These are phyloP conservation scores for Perca schrenkii DNA, from an alignment of 2,113 vertebrate species.

Conservation along the genomic window DNA sequence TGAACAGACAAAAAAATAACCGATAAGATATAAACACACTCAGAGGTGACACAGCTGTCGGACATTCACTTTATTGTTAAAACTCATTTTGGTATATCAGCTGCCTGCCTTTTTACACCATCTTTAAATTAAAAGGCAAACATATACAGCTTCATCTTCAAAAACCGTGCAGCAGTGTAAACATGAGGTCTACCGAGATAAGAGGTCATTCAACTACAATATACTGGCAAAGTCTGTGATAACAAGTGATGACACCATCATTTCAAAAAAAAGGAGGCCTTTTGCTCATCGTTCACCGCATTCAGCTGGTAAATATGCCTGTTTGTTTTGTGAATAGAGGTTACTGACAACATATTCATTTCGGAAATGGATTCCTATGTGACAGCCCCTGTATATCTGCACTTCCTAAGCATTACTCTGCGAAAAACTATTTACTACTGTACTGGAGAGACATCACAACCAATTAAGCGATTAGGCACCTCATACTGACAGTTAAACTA, in stretches of 20 bases:
- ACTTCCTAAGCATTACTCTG: not conserved
- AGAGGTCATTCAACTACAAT: conserved; percentile 63
- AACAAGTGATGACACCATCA: conserved; percentile 26
- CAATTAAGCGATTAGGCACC: not conserved
- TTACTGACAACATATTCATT: conserved; percentile 68
- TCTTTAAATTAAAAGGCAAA: conserved; percentile 77
- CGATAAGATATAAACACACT: not conserved
- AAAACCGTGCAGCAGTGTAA: conserved; percentile 80
- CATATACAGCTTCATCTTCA: conserved; percentile 74
- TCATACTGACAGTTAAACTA: conserved; percentile 32
- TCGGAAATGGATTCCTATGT: conserved; percentile 36
- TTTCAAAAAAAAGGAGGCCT: conserved; percentile 28
- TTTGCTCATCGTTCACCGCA: conserved; percentile 14
- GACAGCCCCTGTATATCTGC: not conserved
- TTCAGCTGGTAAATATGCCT: conserved; percentile 27
- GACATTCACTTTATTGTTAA: conserved; percentile 84
- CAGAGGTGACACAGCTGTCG: conserved; percentile 35
- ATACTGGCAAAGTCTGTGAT: conserved; percentile 48
- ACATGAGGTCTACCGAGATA: conserved; percentile 67
- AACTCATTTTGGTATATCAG: conserved; percentile 83
- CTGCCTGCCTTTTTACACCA: conserved; percentile 66
- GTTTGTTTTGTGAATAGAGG: conserved; percentile 29
- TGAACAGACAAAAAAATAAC: rapidly evolving
- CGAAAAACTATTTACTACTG: conserved; percentile 12
- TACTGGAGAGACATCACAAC: conserved; percentile 7